Evolutionary conservation across 2,797 vertebrate genomes (phyloP).

Genomic region (Danionella dracula): DNA sequence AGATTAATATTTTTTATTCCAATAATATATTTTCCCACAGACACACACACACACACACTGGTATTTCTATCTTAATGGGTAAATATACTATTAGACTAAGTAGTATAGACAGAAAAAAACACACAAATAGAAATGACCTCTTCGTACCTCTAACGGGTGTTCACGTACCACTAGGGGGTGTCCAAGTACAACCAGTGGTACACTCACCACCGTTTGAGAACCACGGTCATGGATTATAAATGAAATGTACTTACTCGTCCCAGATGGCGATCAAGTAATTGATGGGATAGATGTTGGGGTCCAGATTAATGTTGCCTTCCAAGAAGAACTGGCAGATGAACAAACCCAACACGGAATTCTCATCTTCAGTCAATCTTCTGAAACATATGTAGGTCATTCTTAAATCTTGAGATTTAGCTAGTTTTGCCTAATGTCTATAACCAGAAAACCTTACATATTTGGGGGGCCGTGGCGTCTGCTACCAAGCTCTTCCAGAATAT

Average conservation of each 20-base stretch:
- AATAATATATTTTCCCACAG: too few relatives aligned
- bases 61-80: too few relatives aligned
- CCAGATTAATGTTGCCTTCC: slow-evolving; percentile 17
- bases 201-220: too few relatives aligned
- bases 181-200: too few relatives aligned
- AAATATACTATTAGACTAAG: too few relatives aligned
- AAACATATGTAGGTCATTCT: not conserved
- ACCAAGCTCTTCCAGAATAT: slow-evolving; percentile 43
- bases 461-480: not conserved
- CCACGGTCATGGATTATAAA: too few relatives aligned
- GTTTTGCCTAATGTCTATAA: not conserved
- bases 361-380: slow-evolving; percentile 15
- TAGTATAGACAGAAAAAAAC: too few relatives aligned
- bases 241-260: slow-evolving; percentile 35
- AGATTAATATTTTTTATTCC: too few relatives aligned
- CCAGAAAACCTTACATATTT: not conserved
- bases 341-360: slow-evolving; percentile 19
- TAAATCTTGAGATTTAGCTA: not conserved
- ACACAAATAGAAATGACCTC: too few relatives aligned
- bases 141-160: too few relatives aligned
- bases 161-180: too few relatives aligned
- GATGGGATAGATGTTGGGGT: not conserved
- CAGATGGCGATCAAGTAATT: slow-evolving; percentile 19
- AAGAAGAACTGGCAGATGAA: slow-evolving; percentile 35
- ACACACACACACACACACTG: too few relatives aligned